Evolutionary conservation across 2,797 vertebrate species (phyloP), one percentile per base, ranked within the genome.

Genomic region (Clarias pachynema): DNA sequence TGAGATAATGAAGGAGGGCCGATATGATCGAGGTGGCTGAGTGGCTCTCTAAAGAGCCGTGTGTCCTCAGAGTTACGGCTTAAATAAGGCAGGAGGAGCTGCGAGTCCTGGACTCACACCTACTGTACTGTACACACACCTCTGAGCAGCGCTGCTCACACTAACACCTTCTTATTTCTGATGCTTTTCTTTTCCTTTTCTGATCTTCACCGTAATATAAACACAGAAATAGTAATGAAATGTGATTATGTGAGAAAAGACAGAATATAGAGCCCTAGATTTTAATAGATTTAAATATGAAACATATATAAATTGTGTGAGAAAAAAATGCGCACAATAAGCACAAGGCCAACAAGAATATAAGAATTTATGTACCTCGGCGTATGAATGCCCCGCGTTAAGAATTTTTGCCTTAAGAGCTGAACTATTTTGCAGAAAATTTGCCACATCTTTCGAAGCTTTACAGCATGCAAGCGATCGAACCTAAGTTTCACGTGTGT

Each of bases 81-180:
- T 82, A 82, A 88, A 86, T 86, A 86, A 89, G 80, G 80, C 79
- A 87, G 68, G 82, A 68, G 60, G 78, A 69, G 79, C 79, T 69
- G 83, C 62, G 79, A 84, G 63, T 29, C 31, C 34, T 66, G 26
- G 57, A 40, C 44, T 60, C 65, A 74, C 57, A 53, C 49, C 73
- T 75, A n/a, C 5, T 40, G 37, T 40, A 40, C 34, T 34, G 34
- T 2, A 34, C 31, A 31, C 62, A 44, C 57, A 20, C 14, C 22
- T 73, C 26, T 5, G 69, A 20, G 56, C 57, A 12, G 70, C 37
- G 26, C 84, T 84, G 82, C 37, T 83, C 85, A 82, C 87, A n/a
- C 24, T 24, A 68, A 82, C 66, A 65, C 31, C 63, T 53, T 49
- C 57, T 44, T 82, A 72, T 65, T 84, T 66, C 18, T 34, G n/a